Conservation (phyloP, 1,140 invertebrate species). For the Sycobia sp. region DNA sequence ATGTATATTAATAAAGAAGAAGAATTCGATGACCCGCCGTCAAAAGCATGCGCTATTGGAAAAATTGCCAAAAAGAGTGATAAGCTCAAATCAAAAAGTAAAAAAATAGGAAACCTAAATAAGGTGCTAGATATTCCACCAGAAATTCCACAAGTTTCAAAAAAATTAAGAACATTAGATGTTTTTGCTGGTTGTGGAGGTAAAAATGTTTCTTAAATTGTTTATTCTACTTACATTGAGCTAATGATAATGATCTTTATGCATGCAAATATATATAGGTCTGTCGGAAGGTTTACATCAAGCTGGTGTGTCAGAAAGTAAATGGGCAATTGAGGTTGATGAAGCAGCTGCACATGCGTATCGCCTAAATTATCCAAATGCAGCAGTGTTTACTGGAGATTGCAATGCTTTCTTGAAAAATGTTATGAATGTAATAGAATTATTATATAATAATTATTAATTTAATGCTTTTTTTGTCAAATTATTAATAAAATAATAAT, state of each 20-base stretch:
- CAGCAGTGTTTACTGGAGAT: conserved; percentile 80
- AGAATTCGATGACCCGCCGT: conserved; percentile 69
- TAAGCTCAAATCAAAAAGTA: conserved; percentile 74
- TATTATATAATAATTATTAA: conserved; percentile 3
- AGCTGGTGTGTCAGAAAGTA: conserved; percentile 70
- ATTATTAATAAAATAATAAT: not conserved
- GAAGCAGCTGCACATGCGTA: conserved; percentile 81
- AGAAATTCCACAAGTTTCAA: conserved; percentile 49
- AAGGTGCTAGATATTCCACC: conserved; percentile 41
- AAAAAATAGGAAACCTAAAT: conserved; percentile 54
- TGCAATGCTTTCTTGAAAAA: conserved; percentile 74
- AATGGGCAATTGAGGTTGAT: conserved; percentile 86
- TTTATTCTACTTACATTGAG: not conserved
- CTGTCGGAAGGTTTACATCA: conserved; percentile 73
- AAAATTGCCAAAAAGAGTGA: conserved; percentile 68
- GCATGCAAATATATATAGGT: not conserved
- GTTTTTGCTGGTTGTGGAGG: conserved; percentile 92
- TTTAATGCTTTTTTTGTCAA: not conserved
- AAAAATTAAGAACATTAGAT: conserved; percentile 73
- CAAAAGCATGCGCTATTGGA: conserved; percentile 66
- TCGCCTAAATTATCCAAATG: conserved; percentile 75
- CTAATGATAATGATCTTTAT: no score
- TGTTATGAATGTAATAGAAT: conserved; percentile 47
- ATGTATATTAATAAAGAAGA: conserved; percentile 68
- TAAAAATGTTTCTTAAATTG: conserved; percentile 37